Percentiles rank a stretch among this genome's conserved stretches.
phyloP scores from a whole-genome alignment of 2,888 invertebrate genomes.

The Plagodis pulveraria region DNA sequence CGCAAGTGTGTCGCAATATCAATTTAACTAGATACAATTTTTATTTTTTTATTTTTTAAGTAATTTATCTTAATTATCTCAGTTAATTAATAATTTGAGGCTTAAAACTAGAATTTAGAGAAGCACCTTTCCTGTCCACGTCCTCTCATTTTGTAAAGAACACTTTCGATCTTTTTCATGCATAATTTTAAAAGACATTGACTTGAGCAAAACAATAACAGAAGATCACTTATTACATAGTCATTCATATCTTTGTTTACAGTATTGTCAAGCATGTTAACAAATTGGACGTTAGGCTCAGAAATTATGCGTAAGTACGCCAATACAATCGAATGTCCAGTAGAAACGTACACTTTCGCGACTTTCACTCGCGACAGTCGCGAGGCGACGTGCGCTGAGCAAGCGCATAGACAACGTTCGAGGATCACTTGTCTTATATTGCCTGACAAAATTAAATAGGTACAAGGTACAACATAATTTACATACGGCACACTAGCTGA shows the following conservation, averaged over 20 bases:
- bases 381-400: conserved; percentile 7
- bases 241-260: neutral
- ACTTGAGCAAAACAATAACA: neutral
- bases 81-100: too few species aligned
- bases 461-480: too few species aligned
- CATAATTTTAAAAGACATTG: neutral
- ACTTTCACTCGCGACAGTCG: conserved; percentile 62
- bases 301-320: conserved; percentile 19
- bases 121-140: too few species aligned
- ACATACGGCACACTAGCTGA: too few species aligned
- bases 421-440: too few species aligned
- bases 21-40: too few species aligned
- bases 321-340: conserved; percentile 47
- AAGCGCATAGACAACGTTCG: conserved; percentile 20
- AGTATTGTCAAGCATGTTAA: conserved; percentile 16
- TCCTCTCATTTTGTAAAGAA: too few species aligned
- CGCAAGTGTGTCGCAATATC: too few species aligned
- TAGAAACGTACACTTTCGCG: conserved; percentile 68
- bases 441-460: neutral
- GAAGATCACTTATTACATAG: neutral
- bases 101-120: too few species aligned
- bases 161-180: too few species aligned
- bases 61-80: too few species aligned
- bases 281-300: conserved; percentile 30
- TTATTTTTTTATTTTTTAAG: too few species aligned